Evolutionary conservation across 1,140 invertebrate genomes (phyloP).

Genomic region (Argopecten irradians): DNA sequence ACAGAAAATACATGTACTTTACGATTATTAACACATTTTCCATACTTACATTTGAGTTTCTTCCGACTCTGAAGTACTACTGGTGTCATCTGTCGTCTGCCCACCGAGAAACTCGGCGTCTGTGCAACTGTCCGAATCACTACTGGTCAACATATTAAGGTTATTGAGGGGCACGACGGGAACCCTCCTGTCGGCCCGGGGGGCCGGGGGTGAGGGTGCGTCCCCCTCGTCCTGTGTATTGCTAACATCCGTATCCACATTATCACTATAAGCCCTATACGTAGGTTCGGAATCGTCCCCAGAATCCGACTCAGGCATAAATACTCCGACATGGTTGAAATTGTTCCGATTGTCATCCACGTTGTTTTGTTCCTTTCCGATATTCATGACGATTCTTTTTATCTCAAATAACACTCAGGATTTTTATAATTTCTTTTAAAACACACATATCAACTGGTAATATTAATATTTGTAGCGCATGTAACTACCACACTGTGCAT

Average conservation of each 20-base stretch:
- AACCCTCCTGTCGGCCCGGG: slow-evolving; percentile 30
- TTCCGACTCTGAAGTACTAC: slow-evolving; percentile 58
- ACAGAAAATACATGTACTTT: too few relatives aligned
- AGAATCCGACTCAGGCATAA: slow-evolving; percentile 59
- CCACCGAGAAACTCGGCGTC: slow-evolving; percentile 54
- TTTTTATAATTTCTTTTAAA: background rate
- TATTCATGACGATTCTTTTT: background rate
- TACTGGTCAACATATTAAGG: slow-evolving; percentile 50
- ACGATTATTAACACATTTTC: background rate
- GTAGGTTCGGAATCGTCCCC: slow-evolving; percentile 60
- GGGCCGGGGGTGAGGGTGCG: slow-evolving; percentile 52
- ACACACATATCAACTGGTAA: background rate
- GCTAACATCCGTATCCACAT: slow-evolving; percentile 60
- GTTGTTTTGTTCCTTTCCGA: background rate
- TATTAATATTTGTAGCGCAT: background rate
- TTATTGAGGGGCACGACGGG: slow-evolving; percentile 39
- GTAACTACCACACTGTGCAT: background rate
- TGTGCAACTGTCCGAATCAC: slow-evolving; percentile 62
- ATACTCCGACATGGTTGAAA: slow-evolving; percentile 4
- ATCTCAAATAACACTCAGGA: background rate
- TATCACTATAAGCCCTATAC: slow-evolving; percentile 58
- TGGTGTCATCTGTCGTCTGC: slow-evolving; percentile 58
- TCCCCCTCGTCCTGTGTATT: slow-evolving; percentile 58
- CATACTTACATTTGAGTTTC: slow-evolving; percentile 63
- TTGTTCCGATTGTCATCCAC: background rate